Conservation (phyloP, 2,888 invertebrate genomes). For the Xylota segnis region DNA sequence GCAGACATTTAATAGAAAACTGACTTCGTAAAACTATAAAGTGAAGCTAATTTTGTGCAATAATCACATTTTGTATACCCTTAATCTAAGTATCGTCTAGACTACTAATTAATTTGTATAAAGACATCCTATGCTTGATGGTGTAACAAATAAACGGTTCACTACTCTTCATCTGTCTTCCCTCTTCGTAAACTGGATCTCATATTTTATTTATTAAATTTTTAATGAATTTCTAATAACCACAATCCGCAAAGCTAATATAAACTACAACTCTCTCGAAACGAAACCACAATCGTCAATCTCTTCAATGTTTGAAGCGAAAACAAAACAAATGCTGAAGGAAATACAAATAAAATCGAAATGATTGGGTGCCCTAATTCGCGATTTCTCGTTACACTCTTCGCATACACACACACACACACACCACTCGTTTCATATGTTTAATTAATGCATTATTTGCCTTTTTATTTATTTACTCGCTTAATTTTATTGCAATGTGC, state of each 20-base stretch:
- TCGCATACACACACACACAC: no score
- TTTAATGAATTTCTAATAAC: not conserved
- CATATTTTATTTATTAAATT: conserved; percentile 15
- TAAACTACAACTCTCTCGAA: conserved; percentile 9
- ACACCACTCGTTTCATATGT: conserved; percentile 4
- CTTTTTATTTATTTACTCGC: conserved; percentile 36
- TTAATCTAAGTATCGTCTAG: no score
- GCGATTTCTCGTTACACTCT: conserved; percentile 38
- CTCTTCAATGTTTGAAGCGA: not conserved
- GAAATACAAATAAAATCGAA: conserved; percentile 36
- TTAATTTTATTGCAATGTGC: conserved; percentile 40
- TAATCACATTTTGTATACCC: no score
- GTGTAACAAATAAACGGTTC: not conserved
- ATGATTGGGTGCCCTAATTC: conserved; percentile 51
- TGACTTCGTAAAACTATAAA: no score
- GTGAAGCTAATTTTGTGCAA: no score
- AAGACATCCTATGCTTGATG: not conserved
- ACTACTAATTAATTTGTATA: not conserved
- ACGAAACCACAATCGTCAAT: not conserved
- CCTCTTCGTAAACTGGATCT: not conserved
- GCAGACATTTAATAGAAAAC: no score
- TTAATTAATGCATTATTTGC: conserved; percentile 58
- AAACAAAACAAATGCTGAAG: conserved; percentile 15
- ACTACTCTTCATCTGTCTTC: not conserved
- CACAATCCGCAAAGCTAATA: conserved; percentile 12